Conservation (phyloP, 2,888 invertebrate genomes). For the Petrolisthes cinctipes region DNA sequence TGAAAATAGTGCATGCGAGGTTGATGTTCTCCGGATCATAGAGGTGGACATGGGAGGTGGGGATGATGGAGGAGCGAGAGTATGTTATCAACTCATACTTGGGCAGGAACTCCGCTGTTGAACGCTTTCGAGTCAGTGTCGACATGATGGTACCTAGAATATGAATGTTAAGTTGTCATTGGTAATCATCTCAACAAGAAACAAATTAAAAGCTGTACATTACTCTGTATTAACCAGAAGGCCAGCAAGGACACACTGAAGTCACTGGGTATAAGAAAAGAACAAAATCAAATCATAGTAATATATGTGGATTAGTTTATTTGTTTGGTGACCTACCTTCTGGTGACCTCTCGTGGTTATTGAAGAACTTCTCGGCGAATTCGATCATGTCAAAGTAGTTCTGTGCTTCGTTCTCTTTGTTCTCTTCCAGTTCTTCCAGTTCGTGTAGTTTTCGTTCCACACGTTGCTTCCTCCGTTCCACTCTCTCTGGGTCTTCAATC, state of each 20-base stretch:
- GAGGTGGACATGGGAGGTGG: slow-evolving; percentile 93
- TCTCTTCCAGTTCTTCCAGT: slow-evolving; percentile 77
- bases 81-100: slow-evolving; percentile 94
- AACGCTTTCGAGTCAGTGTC: slow-evolving; percentile 82
- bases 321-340: slow-evolving; percentile 75
- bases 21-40: slow-evolving; percentile 94
- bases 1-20: slow-evolving; percentile 88
- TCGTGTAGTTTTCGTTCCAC: slow-evolving; percentile 89
- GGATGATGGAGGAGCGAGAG: slow-evolving; percentile 88
- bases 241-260: no score
- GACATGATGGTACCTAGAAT: slow-evolving; percentile 80
- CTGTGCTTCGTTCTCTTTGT: slow-evolving; percentile 74
- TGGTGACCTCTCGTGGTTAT: slow-evolving; percentile 86
- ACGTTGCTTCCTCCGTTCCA: slow-evolving; percentile 84
- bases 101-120: slow-evolving; percentile 79
- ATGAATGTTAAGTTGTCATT: neutral
- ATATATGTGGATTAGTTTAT: no score
- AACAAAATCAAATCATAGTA: no score
- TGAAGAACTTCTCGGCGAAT: slow-evolving; percentile 94
- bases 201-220: neutral
- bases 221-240: no score
- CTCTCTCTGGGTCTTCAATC: slow-evolving; percentile 74
- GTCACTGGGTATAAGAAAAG: no score
- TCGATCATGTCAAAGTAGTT: slow-evolving; percentile 85
- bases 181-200: neutral